A percentile compares a stretch with the other conserved stretches of the same genome.
Evolutionary conservation across 2,113 vertebrate genomes (phyloP).

Genomic region (Pituophis catenifer): DNA sequence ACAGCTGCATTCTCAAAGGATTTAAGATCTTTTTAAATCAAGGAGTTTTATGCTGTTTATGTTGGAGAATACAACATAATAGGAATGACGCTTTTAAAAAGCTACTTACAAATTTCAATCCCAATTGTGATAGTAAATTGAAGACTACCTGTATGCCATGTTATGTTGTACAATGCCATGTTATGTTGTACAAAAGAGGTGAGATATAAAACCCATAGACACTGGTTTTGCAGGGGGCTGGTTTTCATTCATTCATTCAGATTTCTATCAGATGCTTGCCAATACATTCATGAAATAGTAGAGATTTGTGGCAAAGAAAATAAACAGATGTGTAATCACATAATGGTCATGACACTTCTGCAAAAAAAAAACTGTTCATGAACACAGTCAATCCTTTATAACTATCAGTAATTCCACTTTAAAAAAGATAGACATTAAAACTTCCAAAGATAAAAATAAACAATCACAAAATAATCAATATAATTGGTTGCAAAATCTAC

Average conservation of each 20-base stretch:
- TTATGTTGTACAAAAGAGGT: background rate
- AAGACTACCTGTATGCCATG: background rate
- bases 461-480: background rate
- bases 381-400: background rate
- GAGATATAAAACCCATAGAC: background rate
- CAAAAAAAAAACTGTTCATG: background rate
- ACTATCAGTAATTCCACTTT: background rate
- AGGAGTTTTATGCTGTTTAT: background rate
- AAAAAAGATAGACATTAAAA: background rate
- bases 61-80: background rate
- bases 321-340: background rate
- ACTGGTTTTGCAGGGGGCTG: no score
- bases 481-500: background rate
- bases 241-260: background rate
- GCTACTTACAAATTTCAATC: no score
- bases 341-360: background rate
- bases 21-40: background rate
- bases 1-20: background rate
- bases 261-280: background rate
- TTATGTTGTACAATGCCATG: background rate
- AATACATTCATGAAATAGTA: background rate
- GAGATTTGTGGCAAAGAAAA: background rate
- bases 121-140: no score
- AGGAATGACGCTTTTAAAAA: background rate
- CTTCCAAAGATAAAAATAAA: background rate